phyloP scores from a whole-genome alignment of 2,113 vertebrate genomes.

The Fulmarus glacialis region DNA sequence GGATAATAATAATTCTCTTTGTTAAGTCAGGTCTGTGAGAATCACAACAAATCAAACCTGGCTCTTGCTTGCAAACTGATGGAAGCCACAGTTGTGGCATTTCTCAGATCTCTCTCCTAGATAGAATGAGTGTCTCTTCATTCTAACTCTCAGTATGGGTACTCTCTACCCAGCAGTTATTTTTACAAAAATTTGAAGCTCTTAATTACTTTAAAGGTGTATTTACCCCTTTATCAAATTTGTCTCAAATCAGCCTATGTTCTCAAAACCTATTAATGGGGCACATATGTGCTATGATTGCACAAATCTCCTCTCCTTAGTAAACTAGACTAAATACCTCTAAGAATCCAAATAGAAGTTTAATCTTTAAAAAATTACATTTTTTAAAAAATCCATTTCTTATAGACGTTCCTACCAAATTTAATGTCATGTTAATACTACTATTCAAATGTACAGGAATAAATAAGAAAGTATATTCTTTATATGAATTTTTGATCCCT shows the following conservation, averaged over 20 bases:
- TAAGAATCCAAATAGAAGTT: not conserved
- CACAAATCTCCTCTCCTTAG: not conserved
- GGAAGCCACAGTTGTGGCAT: not conserved
- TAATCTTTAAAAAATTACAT: not conserved
- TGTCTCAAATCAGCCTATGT: not conserved
- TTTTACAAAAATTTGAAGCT: not conserved
- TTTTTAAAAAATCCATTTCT: not conserved
- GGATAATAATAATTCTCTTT: not conserved
- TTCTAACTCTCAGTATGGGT: not conserved
- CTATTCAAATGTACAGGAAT: not conserved
- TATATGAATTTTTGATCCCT: not conserved
- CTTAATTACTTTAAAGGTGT: not conserved
- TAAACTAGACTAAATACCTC: not conserved
- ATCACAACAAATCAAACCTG: not conserved
- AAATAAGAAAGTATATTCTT: not conserved
- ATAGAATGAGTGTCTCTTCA: not conserved
- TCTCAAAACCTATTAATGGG: not conserved
- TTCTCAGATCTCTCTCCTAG: not conserved
- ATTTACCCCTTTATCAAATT: not conserved
- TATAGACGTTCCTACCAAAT: not conserved
- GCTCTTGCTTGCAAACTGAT: not conserved
- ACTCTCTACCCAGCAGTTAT: not conserved
- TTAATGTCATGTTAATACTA: not conserved
- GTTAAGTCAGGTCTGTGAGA: not conserved
- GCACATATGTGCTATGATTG: not conserved